These are phyloP conservation scores for Moxostoma hubbsi DNA, from an alignment of 2,797 vertebrate genomes.

Conservation along the genomic window DNA sequence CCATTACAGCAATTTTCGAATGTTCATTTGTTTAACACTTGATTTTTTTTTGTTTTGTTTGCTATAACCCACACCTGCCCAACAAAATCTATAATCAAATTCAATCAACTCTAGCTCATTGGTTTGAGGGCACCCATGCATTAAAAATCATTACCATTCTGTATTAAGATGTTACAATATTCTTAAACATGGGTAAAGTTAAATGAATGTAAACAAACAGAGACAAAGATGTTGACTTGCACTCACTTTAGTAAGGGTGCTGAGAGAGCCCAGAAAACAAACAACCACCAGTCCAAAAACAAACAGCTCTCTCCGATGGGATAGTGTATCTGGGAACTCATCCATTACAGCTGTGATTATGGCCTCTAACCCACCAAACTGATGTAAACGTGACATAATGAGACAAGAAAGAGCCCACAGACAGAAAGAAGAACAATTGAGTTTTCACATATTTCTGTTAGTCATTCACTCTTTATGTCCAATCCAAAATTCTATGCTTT, in stretches of 20 bases:
- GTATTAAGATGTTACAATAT: not conserved
- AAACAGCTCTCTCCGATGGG: slow-evolving; percentile 84
- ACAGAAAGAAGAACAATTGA: not conserved
- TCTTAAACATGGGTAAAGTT: not conserved
- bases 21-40: not conserved
- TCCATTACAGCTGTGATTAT: slow-evolving; percentile 92
- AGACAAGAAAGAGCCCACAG: not conserved
- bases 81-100: too few species aligned
- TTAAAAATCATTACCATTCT: too few species aligned
- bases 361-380: slow-evolving; percentile 92
- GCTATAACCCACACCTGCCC: too few species aligned
- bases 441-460: not conserved
- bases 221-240: not conserved
- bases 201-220: not conserved
- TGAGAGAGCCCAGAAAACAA: slow-evolving; percentile 90
- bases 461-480: too few species aligned
- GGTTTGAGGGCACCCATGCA: too few species aligned
- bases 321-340: slow-evolving; percentile 86
- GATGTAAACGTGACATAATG: slow-evolving; percentile 43
- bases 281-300: slow-evolving; percentile 84
- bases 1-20: not conserved
- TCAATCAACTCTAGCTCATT: too few species aligned
- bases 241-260: slow-evolving; percentile 90
- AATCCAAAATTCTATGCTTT: not conserved
- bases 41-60: not conserved